Base-by-base conservation (phyloP, 2,113 vertebrate species). In the Noctilio leporinus region DNA sequence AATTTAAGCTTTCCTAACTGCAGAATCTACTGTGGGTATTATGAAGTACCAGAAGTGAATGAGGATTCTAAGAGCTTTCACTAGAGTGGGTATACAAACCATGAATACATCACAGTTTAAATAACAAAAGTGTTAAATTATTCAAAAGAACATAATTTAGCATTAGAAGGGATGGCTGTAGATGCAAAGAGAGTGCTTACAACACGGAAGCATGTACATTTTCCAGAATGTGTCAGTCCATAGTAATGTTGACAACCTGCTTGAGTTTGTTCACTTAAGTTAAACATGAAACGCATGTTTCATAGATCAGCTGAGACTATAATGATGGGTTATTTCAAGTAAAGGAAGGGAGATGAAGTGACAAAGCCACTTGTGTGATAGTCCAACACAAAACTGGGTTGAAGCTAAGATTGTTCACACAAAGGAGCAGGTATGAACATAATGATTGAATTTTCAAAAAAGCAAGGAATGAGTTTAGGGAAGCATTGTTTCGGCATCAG, bases 251-350 rank as follows among this genome's bases (percentile, higher is more conserved):
- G 92, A 86, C 20, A 72, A 22, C 40, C 12, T 15, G 28, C 22
- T 89, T 94, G 73, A 91, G 16, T 78, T 9, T 83, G 38, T 57
- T 28, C 84, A 1, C 76, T 57, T 51, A 96, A 38, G 51, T 67
- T 86, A 89, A 93, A 75, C 78, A 57, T 40, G 53, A 91, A 84
- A 65, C 86, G 64, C 70, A 45, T 6, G 49, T 94, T 94, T 91
- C 45, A 15, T 47, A 80, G 89, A 57, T 84, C 62, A 62, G 30
- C 40, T 30, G 62, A 95, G 69, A 38, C 51, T 33, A 26, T 76
- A 70, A 45, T 89, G 75, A 69, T 80, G 69, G 51, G 38, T 70
- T 93, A 89, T 93, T 40, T 67, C 64, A 33, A 47, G 28, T 20
- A 57, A 93, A 81, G 73, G 62, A 75, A 91, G 70, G 69, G 51